These are phyloP conservation scores for Catocala fraxini DNA, from an alignment of 2,888 invertebrate species.

Conservation along the genomic window DNA sequence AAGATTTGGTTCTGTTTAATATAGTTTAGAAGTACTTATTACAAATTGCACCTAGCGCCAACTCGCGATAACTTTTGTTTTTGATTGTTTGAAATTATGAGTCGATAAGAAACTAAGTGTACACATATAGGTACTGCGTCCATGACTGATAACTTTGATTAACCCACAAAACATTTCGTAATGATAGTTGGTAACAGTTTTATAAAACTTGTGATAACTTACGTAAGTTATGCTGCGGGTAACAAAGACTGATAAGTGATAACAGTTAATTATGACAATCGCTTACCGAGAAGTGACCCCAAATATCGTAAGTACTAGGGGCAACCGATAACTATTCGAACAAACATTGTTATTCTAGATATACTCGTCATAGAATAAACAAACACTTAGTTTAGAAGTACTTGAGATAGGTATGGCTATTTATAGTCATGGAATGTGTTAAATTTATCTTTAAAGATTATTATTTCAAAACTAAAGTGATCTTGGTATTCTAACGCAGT, in stretches of 20 bases:
- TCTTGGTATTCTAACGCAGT: no score
- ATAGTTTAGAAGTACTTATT: no score
- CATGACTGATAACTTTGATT: conserved; percentile 4
- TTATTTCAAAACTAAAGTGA: no score
- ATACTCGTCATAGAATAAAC: conserved; percentile 43
- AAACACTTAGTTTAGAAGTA: conserved; percentile 28
- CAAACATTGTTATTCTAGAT: conserved; percentile 57
- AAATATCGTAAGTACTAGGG: conserved; percentile 42
- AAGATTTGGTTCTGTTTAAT: no score
- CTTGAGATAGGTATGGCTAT: neutral
- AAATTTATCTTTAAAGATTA: no score
- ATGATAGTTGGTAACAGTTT: conserved; percentile 2
- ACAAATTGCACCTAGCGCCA: no score
- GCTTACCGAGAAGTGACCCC: conserved; percentile 36
- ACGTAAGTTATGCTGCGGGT: conserved; percentile 13
- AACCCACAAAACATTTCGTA: conserved; percentile 2
- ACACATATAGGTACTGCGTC: neutral
- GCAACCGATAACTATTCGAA: conserved; percentile 50
- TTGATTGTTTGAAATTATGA: no score
- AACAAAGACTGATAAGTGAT: conserved; percentile 41
- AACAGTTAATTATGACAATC: conserved; percentile 43
- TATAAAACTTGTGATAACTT: conserved; percentile 1
- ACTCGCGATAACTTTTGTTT: no score
- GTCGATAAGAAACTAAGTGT: neutral
- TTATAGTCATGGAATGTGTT: neutral